Base-by-base conservation (phyloP, 2,797 vertebrate genomes). In the Muraenolepis orangiensis region DNA sequence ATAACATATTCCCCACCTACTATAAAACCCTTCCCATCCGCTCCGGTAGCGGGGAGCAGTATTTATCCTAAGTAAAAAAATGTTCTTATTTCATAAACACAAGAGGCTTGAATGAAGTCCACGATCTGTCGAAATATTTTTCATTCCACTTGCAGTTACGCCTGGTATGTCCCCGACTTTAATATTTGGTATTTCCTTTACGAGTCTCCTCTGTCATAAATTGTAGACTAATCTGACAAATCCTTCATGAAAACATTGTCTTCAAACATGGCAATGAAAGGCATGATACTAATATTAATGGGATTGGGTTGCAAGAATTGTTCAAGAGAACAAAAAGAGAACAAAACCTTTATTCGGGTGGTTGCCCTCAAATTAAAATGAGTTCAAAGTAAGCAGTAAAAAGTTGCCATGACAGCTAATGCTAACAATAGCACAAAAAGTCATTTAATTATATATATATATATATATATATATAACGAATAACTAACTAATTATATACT, bases 1-100 rank as follows among this genome's bases (percentile, higher is more conserved):
- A 84, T 1, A 30, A 42, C 70, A 64, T 75, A 66, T 42, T 74
- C 82, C 51, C 38, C 36, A 70, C 46, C 20, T 29, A 28, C 61
- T 36, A 23, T n/a, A 51, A 70, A 76, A 70, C 51, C 68, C 69
- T 72, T 78, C 69, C 69, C 18, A 46, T 82, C 68, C 28, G 16
- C 18, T 30, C 61, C n/a, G n/a, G 57, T n/a, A 42, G 34, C 69
- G 40, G 74, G 23, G 6, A 20, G 30, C 34, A n/a, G 26, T 73
- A 72, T 32, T 69, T 14, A n/a, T 28, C 36, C 4, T 42, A 10
- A 30, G 36, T 31, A 30, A 73, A 30, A 73, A 73, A 74, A 68
- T 14, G 14, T 67, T 69, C 51, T 31, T 36, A 72, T 76, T 77
- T 74, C 12, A 34, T 30, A 29, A 51, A 71, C 61, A 79, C 73